A percentile compares a stretch with the other conserved stretches of the same genome.
phyloP scores from a whole-genome alignment of 1,140 invertebrate genomes.

The Portunus trituberculatus region DNA sequence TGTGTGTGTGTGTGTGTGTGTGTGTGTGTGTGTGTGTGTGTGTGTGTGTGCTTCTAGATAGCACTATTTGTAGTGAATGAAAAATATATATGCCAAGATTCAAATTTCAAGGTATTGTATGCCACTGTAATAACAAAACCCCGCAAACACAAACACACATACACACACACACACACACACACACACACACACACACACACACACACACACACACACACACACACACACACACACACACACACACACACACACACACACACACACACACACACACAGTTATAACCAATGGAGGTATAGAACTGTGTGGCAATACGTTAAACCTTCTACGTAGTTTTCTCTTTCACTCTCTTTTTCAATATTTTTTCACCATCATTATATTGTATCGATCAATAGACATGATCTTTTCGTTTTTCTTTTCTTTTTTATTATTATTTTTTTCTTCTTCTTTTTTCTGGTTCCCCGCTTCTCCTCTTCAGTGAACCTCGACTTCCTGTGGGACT shows the following conservation, averaged over 20 bases:
- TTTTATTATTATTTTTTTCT: background rate
- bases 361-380: background rate
- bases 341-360: too few relatives aligned
- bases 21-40: conserved; percentile 6
- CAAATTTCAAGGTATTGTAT: background rate
- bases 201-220: conserved; percentile 12
- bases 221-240: conserved; percentile 5
- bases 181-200: background rate
- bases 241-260: conserved; percentile 23
- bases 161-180: conserved; percentile 1
- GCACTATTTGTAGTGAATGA: background rate
- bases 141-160: background rate
- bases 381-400: background rate
- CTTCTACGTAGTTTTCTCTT: background rate
- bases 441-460: background rate
- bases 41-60: background rate
- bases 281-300: background rate
- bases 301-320: background rate
- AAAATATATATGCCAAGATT: background rate
- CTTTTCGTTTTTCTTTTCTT: background rate
- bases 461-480: background rate
- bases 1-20: background rate
- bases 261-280: background rate
- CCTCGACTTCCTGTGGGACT: background rate
- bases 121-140: background rate